Percentiles rank a stretch among this genome's conserved stretches.
phyloP scores from a whole-genome alignment of 1,140 invertebrate genomes.

The Drosophila erecta region DNA sequence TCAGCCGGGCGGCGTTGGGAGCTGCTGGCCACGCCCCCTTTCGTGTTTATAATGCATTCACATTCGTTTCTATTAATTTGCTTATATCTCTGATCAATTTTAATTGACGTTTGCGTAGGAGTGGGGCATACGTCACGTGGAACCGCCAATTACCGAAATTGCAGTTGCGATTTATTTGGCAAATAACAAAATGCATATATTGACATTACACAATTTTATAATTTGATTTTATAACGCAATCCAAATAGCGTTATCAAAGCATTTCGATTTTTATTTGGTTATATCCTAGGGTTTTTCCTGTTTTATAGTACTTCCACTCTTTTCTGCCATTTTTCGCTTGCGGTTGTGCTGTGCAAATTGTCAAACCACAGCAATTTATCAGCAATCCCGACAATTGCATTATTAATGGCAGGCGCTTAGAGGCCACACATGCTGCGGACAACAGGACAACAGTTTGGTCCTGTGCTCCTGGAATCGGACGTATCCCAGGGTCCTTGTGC shows the following conservation, averaged over 20 bases:
- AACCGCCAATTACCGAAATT: conserved; percentile 46
- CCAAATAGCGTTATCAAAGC: conserved; percentile 25
- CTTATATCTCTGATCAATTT: conserved; percentile 44
- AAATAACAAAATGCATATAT: conserved; percentile 12
- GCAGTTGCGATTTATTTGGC: conserved; percentile 30
- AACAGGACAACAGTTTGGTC: conserved; percentile 21
- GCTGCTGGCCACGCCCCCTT: not conserved
- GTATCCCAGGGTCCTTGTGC: conserved; percentile 11
- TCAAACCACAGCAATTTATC: conserved; percentile 77
- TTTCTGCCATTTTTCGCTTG: conserved; percentile 36
- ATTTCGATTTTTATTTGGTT: conserved; percentile 1
- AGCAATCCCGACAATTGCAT: conserved; percentile 71
- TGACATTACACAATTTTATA: conserved; percentile 10
- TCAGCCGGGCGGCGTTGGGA: conserved; percentile 2
- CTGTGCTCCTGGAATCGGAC: conserved; percentile 24
- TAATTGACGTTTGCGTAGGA: conserved; percentile 16
- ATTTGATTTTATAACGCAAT: conserved; percentile 48
- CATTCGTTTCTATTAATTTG: conserved; percentile 32
- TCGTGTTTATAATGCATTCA: conserved; percentile 8
- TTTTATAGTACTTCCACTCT: conserved; percentile 4
- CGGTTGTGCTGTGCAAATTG: conserved; percentile 66
- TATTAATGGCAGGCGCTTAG: conserved; percentile 76
- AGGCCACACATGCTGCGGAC: conserved; percentile 59
- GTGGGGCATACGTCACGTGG: conserved; percentile 29
- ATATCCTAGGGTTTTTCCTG: conserved; percentile 8